phyloP scores from a whole-genome alignment of 30 jellyfish, hydroid and myxozoan species.

The Turritopsis rubra region DNA sequence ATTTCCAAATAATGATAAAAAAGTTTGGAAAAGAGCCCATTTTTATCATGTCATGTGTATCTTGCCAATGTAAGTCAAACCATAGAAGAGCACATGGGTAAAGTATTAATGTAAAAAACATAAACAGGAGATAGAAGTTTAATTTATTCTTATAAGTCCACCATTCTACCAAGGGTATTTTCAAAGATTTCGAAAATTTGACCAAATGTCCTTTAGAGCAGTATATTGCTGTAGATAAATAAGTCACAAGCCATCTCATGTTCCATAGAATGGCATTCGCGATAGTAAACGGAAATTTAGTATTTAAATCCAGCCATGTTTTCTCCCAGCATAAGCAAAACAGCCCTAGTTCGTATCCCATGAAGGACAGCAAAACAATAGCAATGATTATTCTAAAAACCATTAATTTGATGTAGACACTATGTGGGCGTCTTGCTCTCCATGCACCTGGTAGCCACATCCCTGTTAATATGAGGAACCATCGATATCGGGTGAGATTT shows the following conservation, averaged over 20 bases:
- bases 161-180: not conserved
- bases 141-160: not conserved
- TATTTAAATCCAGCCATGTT: not conserved
- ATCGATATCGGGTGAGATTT: not conserved
- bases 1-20: not conserved
- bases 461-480: not conserved
- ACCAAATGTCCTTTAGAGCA: not conserved
- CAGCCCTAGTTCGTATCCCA: slow-evolving; percentile 5
- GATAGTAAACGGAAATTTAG: slow-evolving; percentile 2
- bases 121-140: not conserved
- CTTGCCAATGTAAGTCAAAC: slow-evolving; percentile 7
- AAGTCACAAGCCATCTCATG: not conserved
- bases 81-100: not conserved
- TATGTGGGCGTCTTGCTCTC: not conserved
- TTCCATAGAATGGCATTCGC: not conserved
- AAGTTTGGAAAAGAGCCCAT: not conserved
- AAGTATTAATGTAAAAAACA: not conserved
- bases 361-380: not conserved
- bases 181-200: not conserved
- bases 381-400: not conserved
- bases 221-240: not conserved
- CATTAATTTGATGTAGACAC: not conserved
- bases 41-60: not conserved
- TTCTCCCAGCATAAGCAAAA: not conserved
- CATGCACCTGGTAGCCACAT: slow-evolving; percentile 4